phyloP scores from a whole-genome alignment of 2,113 vertebrate species.

The Malurus melanocephalus region DNA sequence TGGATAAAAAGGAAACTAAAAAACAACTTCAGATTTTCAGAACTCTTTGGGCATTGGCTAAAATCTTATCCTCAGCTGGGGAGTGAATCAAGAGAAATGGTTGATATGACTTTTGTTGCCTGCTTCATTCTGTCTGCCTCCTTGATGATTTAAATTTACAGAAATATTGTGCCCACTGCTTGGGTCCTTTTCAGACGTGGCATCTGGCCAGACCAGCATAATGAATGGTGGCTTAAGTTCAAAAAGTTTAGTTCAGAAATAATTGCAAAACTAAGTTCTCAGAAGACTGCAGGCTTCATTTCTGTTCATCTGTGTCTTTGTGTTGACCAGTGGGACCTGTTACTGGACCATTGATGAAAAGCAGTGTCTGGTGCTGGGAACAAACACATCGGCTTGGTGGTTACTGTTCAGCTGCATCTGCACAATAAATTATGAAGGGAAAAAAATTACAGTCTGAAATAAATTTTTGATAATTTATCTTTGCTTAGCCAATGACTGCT shows the following conservation, averaged over 20 bases:
- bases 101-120: background rate
- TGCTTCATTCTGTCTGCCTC: background rate
- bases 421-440: background rate
- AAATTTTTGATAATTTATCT: background rate
- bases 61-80: background rate
- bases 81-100: background rate
- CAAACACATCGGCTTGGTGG: rapidly evolving
- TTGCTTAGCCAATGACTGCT: background rate
- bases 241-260: background rate
- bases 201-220: background rate
- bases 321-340: background rate
- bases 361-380: background rate
- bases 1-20: background rate
- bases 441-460: background rate
- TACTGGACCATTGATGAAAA: background rate
- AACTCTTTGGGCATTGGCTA: background rate
- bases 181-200: background rate
- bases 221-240: background rate
- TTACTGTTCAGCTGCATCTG: background rate
- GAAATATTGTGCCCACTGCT: background rate
- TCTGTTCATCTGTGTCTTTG: background rate
- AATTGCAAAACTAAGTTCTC: background rate
- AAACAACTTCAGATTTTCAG: background rate
- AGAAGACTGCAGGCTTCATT: background rate
- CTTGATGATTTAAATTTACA: background rate